Evolutionary conservation across 2,888 invertebrate species (phyloP).

Genomic region (Apodemia mormo): DNA sequence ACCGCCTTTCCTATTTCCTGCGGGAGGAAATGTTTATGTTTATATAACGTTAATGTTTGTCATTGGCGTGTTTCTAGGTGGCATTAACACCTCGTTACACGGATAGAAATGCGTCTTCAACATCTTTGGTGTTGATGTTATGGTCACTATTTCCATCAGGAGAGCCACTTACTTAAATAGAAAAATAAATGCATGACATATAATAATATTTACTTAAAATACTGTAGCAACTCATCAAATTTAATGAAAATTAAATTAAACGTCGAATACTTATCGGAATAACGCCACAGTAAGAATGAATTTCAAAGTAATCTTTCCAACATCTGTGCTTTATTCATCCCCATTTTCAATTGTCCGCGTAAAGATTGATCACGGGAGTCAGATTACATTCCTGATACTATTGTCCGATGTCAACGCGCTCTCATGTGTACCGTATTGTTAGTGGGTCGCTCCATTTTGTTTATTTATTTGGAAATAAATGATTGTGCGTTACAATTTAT

Average conservation of each 20-base stretch:
- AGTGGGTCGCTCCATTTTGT: constrained; percentile 14
- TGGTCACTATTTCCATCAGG: background rate
- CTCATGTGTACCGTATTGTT: constrained; percentile 17
- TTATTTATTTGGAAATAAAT: constrained; percentile 14
- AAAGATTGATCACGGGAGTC: constrained; percentile 42
- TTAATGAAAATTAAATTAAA: constrained; percentile 6
- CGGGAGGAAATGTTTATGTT: too few relatives aligned
- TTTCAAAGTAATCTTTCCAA: constrained; percentile 38
- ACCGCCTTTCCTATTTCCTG: too few relatives aligned
- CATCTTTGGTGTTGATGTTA: too few relatives aligned
- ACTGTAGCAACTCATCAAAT: background rate
- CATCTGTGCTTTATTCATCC: constrained; percentile 42
- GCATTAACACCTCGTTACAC: too few relatives aligned
- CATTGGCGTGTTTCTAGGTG: too few relatives aligned
- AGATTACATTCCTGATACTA: constrained; percentile 42
- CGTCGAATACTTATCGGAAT: background rate
- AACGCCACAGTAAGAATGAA: constrained; percentile 24
- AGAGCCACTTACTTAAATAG: background rate
- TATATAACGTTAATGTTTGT: too few relatives aligned
- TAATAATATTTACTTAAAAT: background rate
- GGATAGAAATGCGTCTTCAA: too few relatives aligned
- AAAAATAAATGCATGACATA: too few relatives aligned
- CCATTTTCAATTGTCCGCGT: constrained; percentile 38
- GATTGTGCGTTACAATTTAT: constrained; percentile 16
- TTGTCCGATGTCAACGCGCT: constrained; percentile 40